Evolutionary conservation across 2,113 vertebrate genomes (phyloP), one percentile per base, ranked within the genome.

Genomic region (Cricetomys ansorgei): DNA sequence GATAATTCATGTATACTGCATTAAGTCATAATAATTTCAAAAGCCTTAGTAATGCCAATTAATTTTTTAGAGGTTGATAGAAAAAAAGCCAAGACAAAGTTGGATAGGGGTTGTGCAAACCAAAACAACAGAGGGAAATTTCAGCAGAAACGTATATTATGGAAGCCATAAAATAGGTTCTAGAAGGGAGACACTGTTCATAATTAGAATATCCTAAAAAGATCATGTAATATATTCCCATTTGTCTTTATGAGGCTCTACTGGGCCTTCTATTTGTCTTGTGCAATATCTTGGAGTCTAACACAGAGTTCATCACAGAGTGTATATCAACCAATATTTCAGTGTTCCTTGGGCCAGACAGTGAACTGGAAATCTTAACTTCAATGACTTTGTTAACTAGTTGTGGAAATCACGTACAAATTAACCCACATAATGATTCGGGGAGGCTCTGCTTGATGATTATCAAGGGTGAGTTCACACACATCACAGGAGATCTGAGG

Each of bases 301-400:
- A 87, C 59, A 53, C 17, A 83, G 62, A 92, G 23, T 21, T 94
- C 25, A 67, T 27, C 16, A 34, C 15, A 81, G 57, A 89, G 11
- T 65, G 37, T 21, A 34, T 88, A 85, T 53, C 40, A 97, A 67
- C 81, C 53, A 92, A 40, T 43, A 45, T 70, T 80, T 55, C 16
- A 53, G 45, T 89, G 45, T 86, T 57, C 95, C n/a, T 88, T 88
- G 34, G 94, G 21, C 37, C 29, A 94, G 45, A 29, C 50, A 62
- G 45, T 89, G 69, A 79, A 88, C n/a, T 40, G 8, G 3, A 65
- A 65, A 84, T 4, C 57, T 92, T 91, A 70, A 1, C 45, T 73
- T 95, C 31, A 80, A 85, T 91, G 11, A 69, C 6, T 94, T 70
- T 95, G 45, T 55, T 89, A 89, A 73, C 31, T 19, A 94, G 6